Evolutionary conservation across 2,888 invertebrate species (phyloP), one percentile per base, ranked within the genome.

Genomic region (Halictus ligatus): DNA sequence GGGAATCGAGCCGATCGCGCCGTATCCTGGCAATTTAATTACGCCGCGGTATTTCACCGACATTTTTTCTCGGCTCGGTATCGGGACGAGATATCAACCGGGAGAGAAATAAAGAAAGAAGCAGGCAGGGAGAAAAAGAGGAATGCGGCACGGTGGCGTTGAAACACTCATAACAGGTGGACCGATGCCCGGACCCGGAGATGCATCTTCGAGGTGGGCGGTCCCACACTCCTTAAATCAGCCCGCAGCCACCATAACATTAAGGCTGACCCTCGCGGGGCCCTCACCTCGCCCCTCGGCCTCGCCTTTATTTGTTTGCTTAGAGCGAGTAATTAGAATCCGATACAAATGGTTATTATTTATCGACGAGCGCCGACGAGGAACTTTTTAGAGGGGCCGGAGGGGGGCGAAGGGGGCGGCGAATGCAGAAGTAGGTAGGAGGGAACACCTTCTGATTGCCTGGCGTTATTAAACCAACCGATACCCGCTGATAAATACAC

Each of bases 221-320:
- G 95, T 94, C 94, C 94, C 93, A 92, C 94, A 94, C 94, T 93
- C 94, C 93, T 94, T 95, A 95, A 95, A 95, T 94, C 95, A 95
- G 93, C 93, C 93, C 84, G 91, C 90, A 92, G 93, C 94, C 92
- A 93, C 91, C 86, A 92, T 92, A 92, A 93, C 92, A 93, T 94
- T 92, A 93, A 92, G 92, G 89, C 91, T 91, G 88, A 88, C 90
- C 86, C 90, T 90, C 86, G 75, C 89, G 84, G 75, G 15, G 46
- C 80, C 21, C 80, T 85, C 88, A 81, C 78, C 73, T 58, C 54
- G 71, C 58, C 35, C 75, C 67, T 69, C 69, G 40, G n/a, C 75
- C 73, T 58, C 54, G 89, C 92, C 92, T 93, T 94, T 93, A 93
- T 95, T 94, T 95, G 94, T 95, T 95, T 95, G 94, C 92, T 94